Percentiles rank a stretch among this genome's conserved stretches.
Evolutionary conservation across 2,113 vertebrate species (phyloP).

Genomic region (Arothron firmamentum): DNA sequence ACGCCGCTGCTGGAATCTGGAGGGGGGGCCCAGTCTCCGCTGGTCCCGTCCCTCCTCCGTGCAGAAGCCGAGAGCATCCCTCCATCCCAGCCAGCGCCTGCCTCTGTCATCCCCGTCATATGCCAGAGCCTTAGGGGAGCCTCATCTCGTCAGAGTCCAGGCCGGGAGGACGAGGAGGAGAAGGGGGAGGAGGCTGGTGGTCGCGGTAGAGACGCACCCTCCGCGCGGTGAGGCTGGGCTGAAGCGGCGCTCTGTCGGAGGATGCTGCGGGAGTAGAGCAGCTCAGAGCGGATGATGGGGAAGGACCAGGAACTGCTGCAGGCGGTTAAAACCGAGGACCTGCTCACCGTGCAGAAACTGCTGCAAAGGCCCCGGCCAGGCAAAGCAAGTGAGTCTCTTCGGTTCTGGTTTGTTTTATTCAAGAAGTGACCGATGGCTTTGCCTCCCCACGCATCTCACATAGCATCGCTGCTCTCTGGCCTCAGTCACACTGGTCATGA

Average conservation of each 20-base stretch:
- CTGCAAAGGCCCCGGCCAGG: conserved; percentile 93
- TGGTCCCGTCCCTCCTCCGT: neutral
- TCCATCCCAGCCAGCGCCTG: conserved; percentile 26
- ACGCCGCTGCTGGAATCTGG: conserved; percentile 22
- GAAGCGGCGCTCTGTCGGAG: conserved; percentile 63
- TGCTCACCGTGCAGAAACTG: conserved; percentile 92
- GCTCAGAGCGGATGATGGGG: conserved; percentile 82
- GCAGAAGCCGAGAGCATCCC: conserved; percentile 55
- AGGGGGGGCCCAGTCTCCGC: neutral
- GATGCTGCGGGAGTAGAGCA: conserved; percentile 76
- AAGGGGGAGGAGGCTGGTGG: neutral
- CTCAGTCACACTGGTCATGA: conserved; percentile 1
- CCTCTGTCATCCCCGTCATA: conserved; percentile 38
- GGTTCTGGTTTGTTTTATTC: neutral
- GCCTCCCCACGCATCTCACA: neutral
- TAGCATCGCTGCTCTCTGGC: conserved; percentile 2
- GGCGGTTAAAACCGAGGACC: conserved; percentile 95
- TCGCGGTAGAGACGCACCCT: conserved; percentile 45
- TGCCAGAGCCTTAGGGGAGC: conserved; percentile 49
- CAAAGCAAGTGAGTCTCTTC: conserved; percentile 86
- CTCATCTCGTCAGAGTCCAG: conserved; percentile 30
- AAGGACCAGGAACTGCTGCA: conserved; percentile 97
- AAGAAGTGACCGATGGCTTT: too few relatives aligned
- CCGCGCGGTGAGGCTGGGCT: conserved; percentile 51
- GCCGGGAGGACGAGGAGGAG: too few relatives aligned